Percentiles rank a stretch among this genome's conserved stretches.
phyloP scores from a whole-genome alignment of 2,113 vertebrate genomes.

The Falco punctatus region DNA sequence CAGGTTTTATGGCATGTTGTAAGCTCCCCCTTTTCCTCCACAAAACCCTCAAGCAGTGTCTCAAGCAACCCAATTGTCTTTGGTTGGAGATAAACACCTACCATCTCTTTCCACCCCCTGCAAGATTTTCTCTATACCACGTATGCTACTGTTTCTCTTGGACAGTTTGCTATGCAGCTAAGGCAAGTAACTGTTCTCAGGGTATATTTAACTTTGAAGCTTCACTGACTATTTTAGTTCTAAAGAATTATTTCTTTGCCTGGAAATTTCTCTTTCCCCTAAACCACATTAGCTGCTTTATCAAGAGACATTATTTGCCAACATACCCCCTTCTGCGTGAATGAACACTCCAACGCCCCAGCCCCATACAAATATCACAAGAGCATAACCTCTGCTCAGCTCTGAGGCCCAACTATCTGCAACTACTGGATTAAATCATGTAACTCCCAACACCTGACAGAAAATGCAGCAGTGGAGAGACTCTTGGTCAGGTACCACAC shows the following conservation, averaged over 20 bases:
- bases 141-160: not conserved
- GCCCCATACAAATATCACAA: not conserved
- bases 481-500: accelerated
- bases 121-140: not conserved
- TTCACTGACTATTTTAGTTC: not conserved
- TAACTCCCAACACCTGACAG: not conserved
- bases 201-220: not conserved
- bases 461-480: not conserved
- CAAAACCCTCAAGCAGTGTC: not conserved
- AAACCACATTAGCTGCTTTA: not conserved
- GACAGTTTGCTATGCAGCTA: not conserved
- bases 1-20: not conserved
- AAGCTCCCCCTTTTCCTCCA: not conserved
- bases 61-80: not conserved
- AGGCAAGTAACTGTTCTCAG: not conserved
- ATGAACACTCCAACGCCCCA: not conserved
- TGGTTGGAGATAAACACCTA: not conserved
- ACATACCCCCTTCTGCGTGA: not conserved
- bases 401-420: not conserved
- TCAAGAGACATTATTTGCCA: not conserved
- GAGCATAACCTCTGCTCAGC: not conserved
- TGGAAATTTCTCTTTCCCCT: not conserved
- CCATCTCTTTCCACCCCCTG: not conserved
- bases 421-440: not conserved
- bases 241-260: not conserved